Evolutionary conservation across 2,113 vertebrate genomes (phyloP).

Genomic region (Deroptyus accipitrinus): DNA sequence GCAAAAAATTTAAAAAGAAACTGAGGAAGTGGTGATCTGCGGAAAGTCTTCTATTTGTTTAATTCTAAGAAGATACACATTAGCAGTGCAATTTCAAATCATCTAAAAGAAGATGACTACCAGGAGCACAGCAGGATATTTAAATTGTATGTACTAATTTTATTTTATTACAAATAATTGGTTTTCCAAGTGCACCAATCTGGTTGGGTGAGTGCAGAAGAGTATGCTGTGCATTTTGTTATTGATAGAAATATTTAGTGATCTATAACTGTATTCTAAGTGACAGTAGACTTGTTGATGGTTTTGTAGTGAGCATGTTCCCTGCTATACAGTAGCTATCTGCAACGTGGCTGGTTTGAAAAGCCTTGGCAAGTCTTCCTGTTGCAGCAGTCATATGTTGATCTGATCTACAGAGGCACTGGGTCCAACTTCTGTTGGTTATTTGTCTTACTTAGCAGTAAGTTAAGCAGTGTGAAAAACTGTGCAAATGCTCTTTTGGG

Average conservation of each 20-base stretch:
- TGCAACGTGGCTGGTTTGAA: conserved; percentile 59
- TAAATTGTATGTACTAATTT: background rate
- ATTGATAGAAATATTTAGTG: background rate
- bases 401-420: conserved; percentile 66
- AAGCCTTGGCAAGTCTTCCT: conserved; percentile 53
- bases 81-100: background rate
- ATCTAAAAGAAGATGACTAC: background rate
- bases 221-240: background rate
- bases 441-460: conserved; percentile 61
- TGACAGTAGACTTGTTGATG: conserved; percentile 10
- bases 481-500: conserved; percentile 71
- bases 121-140: background rate
- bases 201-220: background rate
- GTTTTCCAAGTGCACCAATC: background rate
- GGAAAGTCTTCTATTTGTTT: background rate
- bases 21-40: background rate
- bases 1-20: background rate
- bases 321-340: conserved; percentile 15
- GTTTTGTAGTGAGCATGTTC: conserved; percentile 4
- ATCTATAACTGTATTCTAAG: background rate
- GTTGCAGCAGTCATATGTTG: conserved; percentile 46
- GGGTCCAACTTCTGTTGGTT: conserved; percentile 57
- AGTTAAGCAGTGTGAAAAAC: conserved; percentile 75
- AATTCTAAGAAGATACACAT: background rate
- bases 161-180: background rate